Evolutionary conservation across 2,113 vertebrate genomes (phyloP), one percentile per base, ranked within the genome.

Genomic region (Leuciscus idus): DNA sequence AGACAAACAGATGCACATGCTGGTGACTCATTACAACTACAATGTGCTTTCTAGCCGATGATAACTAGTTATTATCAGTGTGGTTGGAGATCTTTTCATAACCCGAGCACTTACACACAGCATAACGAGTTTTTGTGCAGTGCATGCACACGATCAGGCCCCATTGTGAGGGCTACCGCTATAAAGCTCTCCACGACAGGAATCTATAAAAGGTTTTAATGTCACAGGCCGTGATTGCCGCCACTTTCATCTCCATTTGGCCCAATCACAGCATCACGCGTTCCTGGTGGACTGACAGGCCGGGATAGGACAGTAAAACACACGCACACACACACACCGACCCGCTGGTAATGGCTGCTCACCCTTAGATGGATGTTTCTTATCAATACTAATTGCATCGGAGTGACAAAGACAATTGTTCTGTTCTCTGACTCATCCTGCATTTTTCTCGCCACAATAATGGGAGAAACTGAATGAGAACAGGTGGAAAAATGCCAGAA

Each of bases 141-240:
- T 57, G 39, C 30, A 28, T 6, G 10, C 4, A 3, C 68, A 90
- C 90, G 92, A 92, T 94, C 93, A 94, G 57, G 87, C 86, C 81
- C 87, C 83, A 92, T 93, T 92, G 91, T 92, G 92, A 93, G 86
- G 87, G 91, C 48, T 88, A 87, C 86, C 89, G 72, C 88, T 85
- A 92, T 89, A 91, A 93, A 93, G 92, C 90, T 87, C 89, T 87
- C 88, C 91, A 91, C 11, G 88, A 90, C 85, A 89, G 86, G 90
- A 93, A 94, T 93, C 92, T 92, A 93, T 93, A 91, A 94, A 94
- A 93, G 90, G 90, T 90, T 94, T 92, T 94, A 94, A 91, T 93
- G 91, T 92, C 92, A 91, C 73, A 89, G 85, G 89, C 83, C 59
- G 85, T 93, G 93, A 94, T 94, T 94, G 90, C 87, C 61, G 52